Evolutionary conservation across 1,140 invertebrate genomes (phyloP).

Genomic region (Mactra quadrangularis): DNA sequence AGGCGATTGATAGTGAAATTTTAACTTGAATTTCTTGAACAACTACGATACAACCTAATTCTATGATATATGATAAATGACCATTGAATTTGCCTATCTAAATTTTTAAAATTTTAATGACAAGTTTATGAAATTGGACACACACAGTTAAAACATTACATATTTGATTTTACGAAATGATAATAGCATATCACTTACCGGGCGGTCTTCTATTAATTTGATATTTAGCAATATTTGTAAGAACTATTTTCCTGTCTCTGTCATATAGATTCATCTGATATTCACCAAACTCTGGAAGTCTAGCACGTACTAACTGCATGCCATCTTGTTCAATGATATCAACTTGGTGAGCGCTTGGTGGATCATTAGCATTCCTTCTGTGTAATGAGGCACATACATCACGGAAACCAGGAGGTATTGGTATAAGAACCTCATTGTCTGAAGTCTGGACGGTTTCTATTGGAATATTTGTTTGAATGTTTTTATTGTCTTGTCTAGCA

Average conservation of each 20-base stretch:
- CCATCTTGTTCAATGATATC: constrained; percentile 72
- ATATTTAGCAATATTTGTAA: constrained; percentile 75
- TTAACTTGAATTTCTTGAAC: no score
- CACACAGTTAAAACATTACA: no score
- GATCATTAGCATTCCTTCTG: constrained; percentile 74
- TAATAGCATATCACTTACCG: no score
- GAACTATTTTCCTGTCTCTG: constrained; percentile 64
- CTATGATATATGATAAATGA: no score
- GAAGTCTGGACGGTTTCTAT: constrained; percentile 78
- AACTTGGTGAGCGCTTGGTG: constrained; percentile 66
- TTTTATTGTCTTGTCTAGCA: constrained; percentile 30
- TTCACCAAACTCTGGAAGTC: constrained; percentile 77
- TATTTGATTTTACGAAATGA: no score
- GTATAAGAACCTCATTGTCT: constrained; percentile 75
- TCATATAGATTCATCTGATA: constrained; percentile 79
- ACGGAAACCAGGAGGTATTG: constrained; percentile 69
- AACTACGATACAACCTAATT: no score
- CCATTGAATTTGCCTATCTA: no score
- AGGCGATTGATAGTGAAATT: no score
- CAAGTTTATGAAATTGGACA: no score
- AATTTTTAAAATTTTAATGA: no score
- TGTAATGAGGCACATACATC: constrained; percentile 72
- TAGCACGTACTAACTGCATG: constrained; percentile 69
- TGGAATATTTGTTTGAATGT: constrained; percentile 59
- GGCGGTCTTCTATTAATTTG: constrained; percentile 77